Percentiles rank a stretch among this genome's conserved stretches.
These are phyloP conservation scores for Agrilus mali DNA, from an alignment of 2,888 invertebrate species.

Conservation along the genomic window DNA sequence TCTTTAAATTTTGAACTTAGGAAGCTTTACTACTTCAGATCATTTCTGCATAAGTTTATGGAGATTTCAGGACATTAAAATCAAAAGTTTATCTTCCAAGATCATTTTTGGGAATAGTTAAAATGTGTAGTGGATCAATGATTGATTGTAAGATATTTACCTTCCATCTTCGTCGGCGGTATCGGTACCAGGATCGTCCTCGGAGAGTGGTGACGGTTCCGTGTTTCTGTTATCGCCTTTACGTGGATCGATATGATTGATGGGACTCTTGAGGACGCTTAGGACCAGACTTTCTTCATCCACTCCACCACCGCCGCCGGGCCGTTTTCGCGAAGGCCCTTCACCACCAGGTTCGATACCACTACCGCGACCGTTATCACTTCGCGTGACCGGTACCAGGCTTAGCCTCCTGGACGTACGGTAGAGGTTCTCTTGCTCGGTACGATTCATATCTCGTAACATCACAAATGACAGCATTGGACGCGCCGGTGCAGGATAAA, in stretches of 20 bases:
- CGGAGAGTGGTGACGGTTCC: constrained; percentile 30
- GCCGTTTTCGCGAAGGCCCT: constrained; percentile 13
- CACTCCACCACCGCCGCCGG: constrained; percentile 5
- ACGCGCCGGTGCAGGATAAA: constrained; percentile 15
- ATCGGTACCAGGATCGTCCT: constrained; percentile 26
- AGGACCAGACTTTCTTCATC: constrained; percentile 41
- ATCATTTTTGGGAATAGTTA: no score
- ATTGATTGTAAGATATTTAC: constrained; percentile 14
- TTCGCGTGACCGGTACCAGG: constrained; percentile 28
- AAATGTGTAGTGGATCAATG: no score
- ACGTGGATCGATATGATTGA: constrained; percentile 33
- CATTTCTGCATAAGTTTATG: no score
- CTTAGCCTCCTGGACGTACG: constrained; percentile 47
- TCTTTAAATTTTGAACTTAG: no score
- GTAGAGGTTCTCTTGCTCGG: constrained; percentile 49
- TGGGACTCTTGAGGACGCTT: constrained; percentile 46
- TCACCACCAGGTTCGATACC: constrained; percentile 12
- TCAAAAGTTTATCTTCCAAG: no score
- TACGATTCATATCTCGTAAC: constrained; percentile 45
- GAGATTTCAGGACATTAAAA: no score
- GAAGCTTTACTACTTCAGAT: no score
- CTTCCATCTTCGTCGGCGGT: constrained; percentile 23
- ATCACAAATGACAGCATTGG: constrained; percentile 38
- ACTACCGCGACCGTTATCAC: constrained; percentile 6
- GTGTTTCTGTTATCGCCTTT: constrained; percentile 27